Percentiles rank a stretch among this genome's conserved stretches.
phyloP scores from a whole-genome alignment of 2,113 vertebrate species.

The Clarias gariepinus region DNA sequence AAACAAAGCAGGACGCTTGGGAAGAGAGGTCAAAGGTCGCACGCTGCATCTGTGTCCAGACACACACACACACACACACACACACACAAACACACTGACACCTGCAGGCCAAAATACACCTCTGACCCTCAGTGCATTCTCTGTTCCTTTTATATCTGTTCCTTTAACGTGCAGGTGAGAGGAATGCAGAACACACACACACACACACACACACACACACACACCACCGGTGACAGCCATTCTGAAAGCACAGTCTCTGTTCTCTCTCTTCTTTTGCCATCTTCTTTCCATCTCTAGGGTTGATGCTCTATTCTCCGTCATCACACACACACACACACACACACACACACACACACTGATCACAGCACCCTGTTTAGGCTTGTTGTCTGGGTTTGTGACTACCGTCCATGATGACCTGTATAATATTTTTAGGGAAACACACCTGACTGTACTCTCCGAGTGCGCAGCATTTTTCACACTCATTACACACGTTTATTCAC shows the following conservation, averaged over 20 bases:
- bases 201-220: conserved; percentile 5
- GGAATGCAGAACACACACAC: conserved; percentile 19
- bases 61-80: conserved; percentile 11
- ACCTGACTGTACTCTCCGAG: background rate
- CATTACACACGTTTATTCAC: background rate
- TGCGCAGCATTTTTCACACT: background rate
- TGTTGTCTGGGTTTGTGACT: background rate
- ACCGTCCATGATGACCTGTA: background rate
- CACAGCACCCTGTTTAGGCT: background rate
- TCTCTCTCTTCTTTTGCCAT: background rate
- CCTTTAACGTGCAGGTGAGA: conserved; percentile 25
- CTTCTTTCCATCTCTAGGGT: background rate
- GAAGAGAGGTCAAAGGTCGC: conserved; percentile 23
- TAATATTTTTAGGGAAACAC: background rate
- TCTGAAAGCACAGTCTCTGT: background rate
- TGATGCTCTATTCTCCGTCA: background rate
- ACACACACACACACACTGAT: background rate
- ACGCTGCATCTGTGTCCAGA: conserved; percentile 18
- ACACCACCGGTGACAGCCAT: background rate
- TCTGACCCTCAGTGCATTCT: background rate
- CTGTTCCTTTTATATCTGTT: conserved; percentile 23
- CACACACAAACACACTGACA: conserved; percentile 26
- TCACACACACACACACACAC: background rate
- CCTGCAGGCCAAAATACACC: conserved; percentile 17
- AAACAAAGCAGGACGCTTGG: conserved; percentile 27